These are phyloP conservation scores for Coptodon bakossiorum DNA, from an alignment of 2,113 vertebrate species.

Conservation along the genomic window DNA sequence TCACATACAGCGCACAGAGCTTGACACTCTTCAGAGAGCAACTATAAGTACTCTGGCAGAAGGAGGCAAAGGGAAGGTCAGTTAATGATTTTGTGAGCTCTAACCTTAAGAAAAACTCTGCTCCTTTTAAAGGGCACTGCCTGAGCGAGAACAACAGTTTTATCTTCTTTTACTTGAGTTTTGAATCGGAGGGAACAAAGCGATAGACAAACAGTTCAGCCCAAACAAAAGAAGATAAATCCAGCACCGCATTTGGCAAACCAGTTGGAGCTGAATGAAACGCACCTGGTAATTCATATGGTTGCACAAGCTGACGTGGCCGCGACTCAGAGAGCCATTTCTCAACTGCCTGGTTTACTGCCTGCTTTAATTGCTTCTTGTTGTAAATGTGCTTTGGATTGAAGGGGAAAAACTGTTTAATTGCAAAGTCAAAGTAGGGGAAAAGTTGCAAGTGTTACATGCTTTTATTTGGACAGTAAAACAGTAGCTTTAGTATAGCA, in stretches of 20 bases:
- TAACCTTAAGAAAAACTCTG: neutral
- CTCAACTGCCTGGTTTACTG: neutral
- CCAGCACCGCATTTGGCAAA: neutral
- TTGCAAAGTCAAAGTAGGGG: neutral
- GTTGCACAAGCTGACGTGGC: conserved; percentile 20
- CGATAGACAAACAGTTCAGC: neutral
- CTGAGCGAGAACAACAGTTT: neutral
- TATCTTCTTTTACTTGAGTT: neutral
- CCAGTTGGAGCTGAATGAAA: conserved; percentile 11
- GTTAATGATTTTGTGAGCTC: neutral
- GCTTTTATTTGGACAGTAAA: neutral
- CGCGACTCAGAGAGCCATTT: neutral
- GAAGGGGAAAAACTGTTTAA: neutral
- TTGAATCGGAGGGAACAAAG: neutral
- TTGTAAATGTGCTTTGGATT: neutral
- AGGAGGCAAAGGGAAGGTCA: conserved; percentile 6
- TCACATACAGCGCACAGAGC: neutral
- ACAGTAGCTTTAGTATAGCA: neutral
- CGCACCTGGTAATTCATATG: conserved; percentile 37
- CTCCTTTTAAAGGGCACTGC: neutral
- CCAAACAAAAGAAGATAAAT: conserved; percentile 24
- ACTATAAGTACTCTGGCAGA: neutral
- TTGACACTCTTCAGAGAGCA: neutral
- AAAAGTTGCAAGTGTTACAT: neutral
- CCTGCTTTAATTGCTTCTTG: conserved; percentile 2